phyloP scores from a whole-genome alignment of 2,888 invertebrate genomes.

The Cryptus viduatorius region DNA sequence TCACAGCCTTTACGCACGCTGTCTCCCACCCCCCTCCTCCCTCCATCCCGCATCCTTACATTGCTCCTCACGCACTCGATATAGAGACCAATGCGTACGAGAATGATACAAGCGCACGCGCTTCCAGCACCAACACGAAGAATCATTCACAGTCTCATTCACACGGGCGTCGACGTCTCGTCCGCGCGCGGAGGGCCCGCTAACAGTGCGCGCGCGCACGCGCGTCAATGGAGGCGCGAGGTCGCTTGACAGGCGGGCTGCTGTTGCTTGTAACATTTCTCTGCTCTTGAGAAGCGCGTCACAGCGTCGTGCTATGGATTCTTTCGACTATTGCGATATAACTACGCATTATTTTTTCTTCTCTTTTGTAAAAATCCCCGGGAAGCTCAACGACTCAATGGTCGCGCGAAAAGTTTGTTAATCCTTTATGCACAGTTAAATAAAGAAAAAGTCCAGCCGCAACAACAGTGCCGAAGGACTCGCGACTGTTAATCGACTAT shows the following conservation, averaged over 20 bases:
- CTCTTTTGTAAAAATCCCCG: neutral
- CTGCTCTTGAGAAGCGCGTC: conserved; percentile 25
- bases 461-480: neutral
- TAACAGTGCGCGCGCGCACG: conserved; percentile 65
- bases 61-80: conserved; percentile 13
- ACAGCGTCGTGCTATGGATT: conserved; percentile 22
- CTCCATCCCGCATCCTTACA: too few relatives aligned
- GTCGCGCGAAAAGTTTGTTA: neutral
- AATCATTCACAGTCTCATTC: conserved; percentile 59
- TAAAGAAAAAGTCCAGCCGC: neutral
- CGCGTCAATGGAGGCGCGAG: conserved; percentile 73
- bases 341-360: neutral
- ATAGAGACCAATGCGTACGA: conserved; percentile 11
- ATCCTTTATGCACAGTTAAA: neutral
- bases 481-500: neutral
- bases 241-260: conserved; percentile 72
- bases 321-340: neutral
- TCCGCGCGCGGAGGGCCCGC: conserved; percentile 23
- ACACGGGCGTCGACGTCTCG: conserved; percentile 54
- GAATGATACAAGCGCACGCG: conserved; percentile 14
- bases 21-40: neutral
- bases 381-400: neutral
- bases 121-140: conserved; percentile 16
- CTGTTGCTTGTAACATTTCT: conserved; percentile 18
- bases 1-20: neutral